Conservation (phyloP, 2,113 vertebrate species). For the Xiphophorus hellerii region DNA sequence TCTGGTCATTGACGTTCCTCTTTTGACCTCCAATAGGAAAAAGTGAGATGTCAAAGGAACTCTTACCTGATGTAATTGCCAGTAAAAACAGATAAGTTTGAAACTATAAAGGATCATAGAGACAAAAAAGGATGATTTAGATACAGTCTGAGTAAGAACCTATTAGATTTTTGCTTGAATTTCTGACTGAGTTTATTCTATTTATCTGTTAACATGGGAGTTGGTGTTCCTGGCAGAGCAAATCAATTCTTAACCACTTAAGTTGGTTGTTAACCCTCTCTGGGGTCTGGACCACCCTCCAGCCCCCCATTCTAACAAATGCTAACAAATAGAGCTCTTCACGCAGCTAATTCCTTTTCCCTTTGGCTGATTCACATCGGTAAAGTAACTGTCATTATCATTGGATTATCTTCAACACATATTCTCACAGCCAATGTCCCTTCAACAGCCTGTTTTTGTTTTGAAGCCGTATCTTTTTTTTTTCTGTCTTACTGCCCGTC, state of each 20-base stretch:
- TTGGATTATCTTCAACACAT: constrained; percentile 73
- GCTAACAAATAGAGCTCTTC: constrained; percentile 65
- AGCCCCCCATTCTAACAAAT: constrained; percentile 40
- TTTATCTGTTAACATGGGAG: constrained; percentile 64
- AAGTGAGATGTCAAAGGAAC: constrained; percentile 65
- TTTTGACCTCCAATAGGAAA: constrained; percentile 48
- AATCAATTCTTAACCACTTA: constrained; percentile 61
- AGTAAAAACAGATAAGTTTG: constrained; percentile 46
- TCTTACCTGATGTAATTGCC: constrained; percentile 32
- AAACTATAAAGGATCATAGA: constrained; percentile 21
- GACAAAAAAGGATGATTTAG: constrained; percentile 24
- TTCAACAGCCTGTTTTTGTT: constrained; percentile 68
- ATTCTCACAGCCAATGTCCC: constrained; percentile 69
- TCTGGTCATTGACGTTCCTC: constrained; percentile 53
- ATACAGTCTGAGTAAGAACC: constrained; percentile 27
- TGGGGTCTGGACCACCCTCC: constrained; percentile 67
- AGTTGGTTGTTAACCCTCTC: constrained; percentile 69
- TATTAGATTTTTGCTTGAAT: constrained; percentile 56
- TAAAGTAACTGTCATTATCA: constrained; percentile 62
- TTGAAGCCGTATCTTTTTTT: constrained; percentile 71
- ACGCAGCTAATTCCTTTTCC: constrained; percentile 59
- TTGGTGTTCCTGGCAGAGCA: constrained; percentile 51
- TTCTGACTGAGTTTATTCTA: constrained; percentile 36
- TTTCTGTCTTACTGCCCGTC: constrained; percentile 66
- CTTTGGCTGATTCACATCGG: constrained; percentile 64